These are phyloP conservation scores for Ictalurus punctatus DNA, from an alignment of 2,113 vertebrate species.

Conservation along the genomic window DNA sequence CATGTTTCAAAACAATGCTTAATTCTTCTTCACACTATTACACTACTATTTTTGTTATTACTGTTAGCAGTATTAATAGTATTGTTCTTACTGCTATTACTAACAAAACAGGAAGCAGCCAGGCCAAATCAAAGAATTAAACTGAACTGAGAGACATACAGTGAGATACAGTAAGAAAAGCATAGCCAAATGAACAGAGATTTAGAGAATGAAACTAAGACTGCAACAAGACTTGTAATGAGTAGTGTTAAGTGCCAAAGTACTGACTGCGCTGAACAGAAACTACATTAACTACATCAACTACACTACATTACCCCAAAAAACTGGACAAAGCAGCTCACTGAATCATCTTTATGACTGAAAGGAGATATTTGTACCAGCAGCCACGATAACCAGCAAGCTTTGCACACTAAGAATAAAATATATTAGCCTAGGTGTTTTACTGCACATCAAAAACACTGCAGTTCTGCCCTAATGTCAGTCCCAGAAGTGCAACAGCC, in stretches of 20 bases:
- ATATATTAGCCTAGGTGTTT: background rate
- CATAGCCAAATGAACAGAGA: background rate
- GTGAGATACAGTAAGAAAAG: background rate
- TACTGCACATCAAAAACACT: background rate
- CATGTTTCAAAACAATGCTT: background rate
- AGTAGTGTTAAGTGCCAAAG: slow-evolving; percentile 1
- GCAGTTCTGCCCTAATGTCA: background rate
- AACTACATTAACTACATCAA: background rate
- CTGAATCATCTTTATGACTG: background rate
- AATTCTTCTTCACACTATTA: background rate
- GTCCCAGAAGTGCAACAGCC: background rate
- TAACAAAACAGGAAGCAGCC: background rate
- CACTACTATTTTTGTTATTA: background rate
- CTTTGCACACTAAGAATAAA: background rate
- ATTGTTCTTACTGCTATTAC: background rate
- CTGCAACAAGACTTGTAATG: background rate
- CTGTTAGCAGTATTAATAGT: background rate
- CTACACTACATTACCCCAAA: background rate
- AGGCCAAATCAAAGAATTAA: background rate
- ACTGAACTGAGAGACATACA: background rate
- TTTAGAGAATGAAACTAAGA: background rate
- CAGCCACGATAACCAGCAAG: background rate
- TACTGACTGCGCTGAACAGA: slow-evolving; percentile 12
- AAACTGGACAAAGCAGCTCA: background rate
- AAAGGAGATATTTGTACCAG: background rate